Base-by-base conservation (phyloP, 2,797 vertebrate species). In the Coracias cyanogaster region DNA sequence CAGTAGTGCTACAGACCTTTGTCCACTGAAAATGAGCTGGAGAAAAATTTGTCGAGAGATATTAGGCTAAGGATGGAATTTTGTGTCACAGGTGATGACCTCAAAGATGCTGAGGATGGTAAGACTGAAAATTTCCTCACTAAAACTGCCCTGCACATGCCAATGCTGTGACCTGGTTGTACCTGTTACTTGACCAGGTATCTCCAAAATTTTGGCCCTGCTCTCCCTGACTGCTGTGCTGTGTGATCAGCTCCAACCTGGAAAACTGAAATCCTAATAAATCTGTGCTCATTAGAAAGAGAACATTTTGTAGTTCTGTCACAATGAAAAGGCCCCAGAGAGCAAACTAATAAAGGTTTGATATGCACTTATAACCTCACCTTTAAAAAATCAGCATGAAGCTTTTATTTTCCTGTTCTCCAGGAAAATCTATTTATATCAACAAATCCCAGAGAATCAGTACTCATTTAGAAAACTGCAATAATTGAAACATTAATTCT, bases 401-500 rank as follows among this genome's bases (percentile, higher is more conserved):
- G 41, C 39, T 86, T 93, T 79, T 70, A 62, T 94, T 89, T 89
- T 67, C 26, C 86, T 94, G 31, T 89, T 43, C 81, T 84, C 31
- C n/a, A 79, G 54, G n/a, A 89, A 96, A 72, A 95, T 72, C 39
- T 73, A 10, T 31, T 76, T 88, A 71, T 88, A 76, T n/a, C 43
- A 95, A 58, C 35, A 93, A 66, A 84, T 76, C 35, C 20, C 29
- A 77, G n/a, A 58, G 71, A 84, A 92, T 82, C 66, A 65, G 26
- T 26, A 86, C 8, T 79, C 8, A 3, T 82, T 90, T 84, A 86
- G 77, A 89, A 93, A 93, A 82, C n/a, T n/a, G n/a, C 61, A 79
- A 70, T 76, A 86, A 84, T 9, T 5, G 35, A 84, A 90, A 81
- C 43, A 71, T 66, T 67, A 80, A 66, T 57, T 39, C 26, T 70